phyloP scores from a whole-genome alignment of 2,888 invertebrate genomes.

The Spisula solida region DNA sequence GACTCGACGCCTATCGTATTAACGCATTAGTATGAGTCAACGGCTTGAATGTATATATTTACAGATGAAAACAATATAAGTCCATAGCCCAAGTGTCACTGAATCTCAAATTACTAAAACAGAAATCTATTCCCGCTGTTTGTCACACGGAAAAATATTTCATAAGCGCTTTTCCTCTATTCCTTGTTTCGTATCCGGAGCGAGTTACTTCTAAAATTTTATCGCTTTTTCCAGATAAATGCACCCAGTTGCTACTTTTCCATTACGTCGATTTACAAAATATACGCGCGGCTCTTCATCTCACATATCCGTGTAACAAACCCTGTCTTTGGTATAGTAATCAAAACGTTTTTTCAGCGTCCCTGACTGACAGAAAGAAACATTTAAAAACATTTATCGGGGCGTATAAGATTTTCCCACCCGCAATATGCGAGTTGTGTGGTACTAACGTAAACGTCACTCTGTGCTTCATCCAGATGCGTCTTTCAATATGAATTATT shows the following conservation, averaged over 20 bases:
- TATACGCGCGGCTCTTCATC: constrained; percentile 49
- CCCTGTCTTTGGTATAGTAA: constrained; percentile 68
- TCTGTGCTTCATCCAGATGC: constrained; percentile 41
- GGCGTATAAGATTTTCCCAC: constrained; percentile 69
- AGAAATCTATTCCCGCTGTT: constrained; percentile 12
- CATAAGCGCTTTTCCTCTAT: constrained; percentile 31
- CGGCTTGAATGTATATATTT: constrained; percentile 11
- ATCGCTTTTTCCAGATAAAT: constrained; percentile 70
- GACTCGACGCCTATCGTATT: neutral
- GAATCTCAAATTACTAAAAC: constrained; percentile 28
- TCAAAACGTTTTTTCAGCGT: constrained; percentile 68
- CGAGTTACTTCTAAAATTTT: constrained; percentile 46
- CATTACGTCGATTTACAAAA: constrained; percentile 65
- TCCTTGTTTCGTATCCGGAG: neutral
- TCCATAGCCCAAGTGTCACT: constrained; percentile 29
- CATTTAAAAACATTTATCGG: constrained; percentile 73
- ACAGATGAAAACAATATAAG: constrained; percentile 14
- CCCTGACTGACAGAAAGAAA: constrained; percentile 67
- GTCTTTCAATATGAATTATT: constrained; percentile 54
- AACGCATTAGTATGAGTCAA: neutral
- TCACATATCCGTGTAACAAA: constrained; percentile 64
- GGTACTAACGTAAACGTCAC: constrained; percentile 62
- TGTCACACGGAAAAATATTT: constrained; percentile 53
- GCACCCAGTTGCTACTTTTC: constrained; percentile 56
- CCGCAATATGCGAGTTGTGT: constrained; percentile 65